Conservation (phyloP, 2,888 invertebrate genomes). For the Papilio protenor region DNA sequence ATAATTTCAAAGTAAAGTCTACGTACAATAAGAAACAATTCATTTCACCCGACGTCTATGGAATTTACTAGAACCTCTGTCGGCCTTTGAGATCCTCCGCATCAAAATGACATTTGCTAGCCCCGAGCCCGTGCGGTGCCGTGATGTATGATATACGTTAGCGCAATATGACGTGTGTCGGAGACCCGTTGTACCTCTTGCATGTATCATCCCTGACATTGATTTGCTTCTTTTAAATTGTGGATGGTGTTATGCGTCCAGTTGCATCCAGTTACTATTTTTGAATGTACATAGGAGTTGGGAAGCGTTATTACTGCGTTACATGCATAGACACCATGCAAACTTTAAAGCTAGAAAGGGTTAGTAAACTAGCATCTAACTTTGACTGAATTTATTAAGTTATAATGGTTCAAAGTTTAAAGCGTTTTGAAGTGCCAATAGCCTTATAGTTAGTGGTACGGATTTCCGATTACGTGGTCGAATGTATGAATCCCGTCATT, state of each 20-base stretch:
- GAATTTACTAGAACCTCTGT: constrained; percentile 25
- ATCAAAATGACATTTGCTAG: constrained; percentile 53
- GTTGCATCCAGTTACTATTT: background rate
- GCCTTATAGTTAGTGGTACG: no score
- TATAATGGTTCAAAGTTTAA: no score
- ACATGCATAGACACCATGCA: no score
- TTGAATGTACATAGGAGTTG: no score
- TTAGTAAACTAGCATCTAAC: no score
- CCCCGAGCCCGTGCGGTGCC: constrained; percentile 40
- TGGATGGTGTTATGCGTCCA: constrained; percentile 39
- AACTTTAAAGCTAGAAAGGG: no score
- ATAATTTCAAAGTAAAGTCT: background rate
- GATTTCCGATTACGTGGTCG: no score
- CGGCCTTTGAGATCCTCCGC: constrained; percentile 39
- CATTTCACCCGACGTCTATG: background rate
- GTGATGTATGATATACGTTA: constrained; percentile 50
- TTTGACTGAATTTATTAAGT: no score
- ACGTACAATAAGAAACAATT: background rate
- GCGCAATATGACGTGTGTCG: constrained; percentile 51
- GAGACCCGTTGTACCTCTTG: constrained; percentile 46
- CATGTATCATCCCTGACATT: constrained; percentile 56
- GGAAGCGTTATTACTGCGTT: no score
- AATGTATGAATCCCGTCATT: no score
- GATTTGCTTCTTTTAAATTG: constrained; percentile 56
- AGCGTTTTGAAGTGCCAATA: no score